phyloP scores from a whole-genome alignment of 2,888 invertebrate genomes.

The Agrotis segetum region DNA sequence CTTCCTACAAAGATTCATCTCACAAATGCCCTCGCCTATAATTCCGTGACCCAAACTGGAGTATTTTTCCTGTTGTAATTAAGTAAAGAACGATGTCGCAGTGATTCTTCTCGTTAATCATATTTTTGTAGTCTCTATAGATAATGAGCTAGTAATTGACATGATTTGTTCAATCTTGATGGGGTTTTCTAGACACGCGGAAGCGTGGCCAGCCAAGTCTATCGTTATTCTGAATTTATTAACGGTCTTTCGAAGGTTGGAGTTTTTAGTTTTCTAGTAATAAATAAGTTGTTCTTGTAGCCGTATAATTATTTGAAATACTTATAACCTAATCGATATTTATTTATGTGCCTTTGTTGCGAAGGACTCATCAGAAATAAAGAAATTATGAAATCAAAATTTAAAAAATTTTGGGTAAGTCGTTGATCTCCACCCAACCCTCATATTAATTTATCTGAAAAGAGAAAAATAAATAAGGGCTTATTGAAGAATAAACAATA shows the following conservation, averaged over 20 bases:
- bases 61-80: constrained; percentile 51
- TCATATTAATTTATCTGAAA: constrained; percentile 33
- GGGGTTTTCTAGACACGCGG: constrained; percentile 6
- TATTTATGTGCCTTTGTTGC: too few relatives aligned
- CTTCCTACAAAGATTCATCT: constrained; percentile 23
- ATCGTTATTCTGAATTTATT: constrained; percentile 7
- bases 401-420: not conserved
- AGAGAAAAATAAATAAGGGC: too few relatives aligned
- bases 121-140: constrained; percentile 39
- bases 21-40: constrained; percentile 36
- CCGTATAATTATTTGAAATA: not conserved
- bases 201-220: too few relatives aligned
- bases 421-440: constrained; percentile 30
- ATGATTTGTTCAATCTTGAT: constrained; percentile 24
- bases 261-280: not conserved
- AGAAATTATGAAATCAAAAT: too few relatives aligned
- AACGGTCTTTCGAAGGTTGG: not conserved
- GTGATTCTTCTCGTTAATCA: constrained; percentile 51
- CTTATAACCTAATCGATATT: too few relatives aligned
- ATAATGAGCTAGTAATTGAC: constrained; percentile 38
- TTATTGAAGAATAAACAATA: constrained; percentile 33
- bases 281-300: not conserved
- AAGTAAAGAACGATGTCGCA: constrained; percentile 42
- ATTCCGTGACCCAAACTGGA: constrained; percentile 33
- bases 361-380: too few relatives aligned